phyloP scores from a whole-genome alignment of 2,888 invertebrate species.

The Acleris cristana region DNA sequence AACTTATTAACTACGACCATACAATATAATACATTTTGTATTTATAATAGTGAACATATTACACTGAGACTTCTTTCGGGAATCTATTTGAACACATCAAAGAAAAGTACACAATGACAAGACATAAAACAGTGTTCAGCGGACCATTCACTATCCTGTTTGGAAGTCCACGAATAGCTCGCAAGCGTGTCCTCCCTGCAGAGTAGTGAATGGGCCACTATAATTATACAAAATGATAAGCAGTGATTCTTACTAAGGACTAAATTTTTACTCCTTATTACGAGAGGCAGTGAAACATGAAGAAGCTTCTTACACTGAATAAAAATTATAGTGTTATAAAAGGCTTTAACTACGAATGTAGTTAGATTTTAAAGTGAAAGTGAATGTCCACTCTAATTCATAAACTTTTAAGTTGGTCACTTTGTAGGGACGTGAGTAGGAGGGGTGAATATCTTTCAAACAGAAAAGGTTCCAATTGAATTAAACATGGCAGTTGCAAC shows the following conservation, averaged over 20 bases:
- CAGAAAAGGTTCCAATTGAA: not conserved
- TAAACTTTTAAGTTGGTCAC: not conserved
- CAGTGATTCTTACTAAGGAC: not conserved
- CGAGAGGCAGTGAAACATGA: conserved; percentile 19
- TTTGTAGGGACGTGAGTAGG: not conserved
- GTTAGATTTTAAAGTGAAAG: not conserved
- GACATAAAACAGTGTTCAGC: conserved; percentile 14
- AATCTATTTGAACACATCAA: conserved; percentile 22
- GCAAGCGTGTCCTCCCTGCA: not conserved
- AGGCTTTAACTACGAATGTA: not conserved
- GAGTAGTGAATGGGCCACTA: not conserved
- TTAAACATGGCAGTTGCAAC: not conserved
- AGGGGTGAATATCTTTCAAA: not conserved
- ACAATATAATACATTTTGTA: conserved; percentile 31
- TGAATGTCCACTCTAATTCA: not conserved
- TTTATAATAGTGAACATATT: conserved; percentile 26
- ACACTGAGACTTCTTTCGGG: conserved; percentile 28
- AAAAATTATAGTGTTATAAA: not conserved
- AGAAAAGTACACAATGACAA: conserved; percentile 20
- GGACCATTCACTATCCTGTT: conserved; percentile 1
- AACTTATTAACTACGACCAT: conserved; percentile 33
- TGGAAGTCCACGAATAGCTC: not conserved
- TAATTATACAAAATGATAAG: conserved; percentile 7
- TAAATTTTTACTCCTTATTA: conserved; percentile 14
- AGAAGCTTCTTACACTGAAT: not conserved